Conservation (phyloP, 1,140 invertebrate species). For the Euwallacea fornicatus region DNA sequence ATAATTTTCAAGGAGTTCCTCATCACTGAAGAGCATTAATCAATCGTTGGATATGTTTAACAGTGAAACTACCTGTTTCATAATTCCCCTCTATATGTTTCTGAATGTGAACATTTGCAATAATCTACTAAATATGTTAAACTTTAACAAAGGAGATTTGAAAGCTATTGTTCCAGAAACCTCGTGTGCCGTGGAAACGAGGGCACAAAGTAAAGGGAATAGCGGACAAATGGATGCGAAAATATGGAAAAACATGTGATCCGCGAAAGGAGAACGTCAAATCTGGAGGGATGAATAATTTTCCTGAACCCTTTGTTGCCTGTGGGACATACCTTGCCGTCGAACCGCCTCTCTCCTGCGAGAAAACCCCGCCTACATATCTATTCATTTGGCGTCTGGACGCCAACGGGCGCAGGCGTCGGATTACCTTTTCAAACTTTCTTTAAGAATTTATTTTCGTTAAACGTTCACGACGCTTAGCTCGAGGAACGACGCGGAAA, state of each 20-base stretch:
- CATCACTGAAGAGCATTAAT: too few species aligned
- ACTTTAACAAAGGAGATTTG: too few species aligned
- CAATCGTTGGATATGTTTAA: too few species aligned
- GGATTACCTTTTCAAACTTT: slow-evolving; percentile 44
- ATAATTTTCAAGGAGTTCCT: too few species aligned
- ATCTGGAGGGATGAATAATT: slow-evolving; percentile 53
- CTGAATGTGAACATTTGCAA: too few species aligned
- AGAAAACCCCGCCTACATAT: slow-evolving; percentile 48
- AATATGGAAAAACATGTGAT: slow-evolving; percentile 32
- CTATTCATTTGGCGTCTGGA: slow-evolving; percentile 50
- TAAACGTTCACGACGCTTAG: slow-evolving; percentile 27
- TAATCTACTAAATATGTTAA: too few species aligned
- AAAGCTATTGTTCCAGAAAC: too few species aligned
- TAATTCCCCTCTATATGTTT: too few species aligned
- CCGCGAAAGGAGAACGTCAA: slow-evolving; percentile 34
- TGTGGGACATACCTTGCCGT: slow-evolving; percentile 49
- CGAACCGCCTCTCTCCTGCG: slow-evolving; percentile 48
- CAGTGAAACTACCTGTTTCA: too few species aligned
- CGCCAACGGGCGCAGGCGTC: slow-evolving; percentile 47
- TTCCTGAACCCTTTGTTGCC: slow-evolving; percentile 50
- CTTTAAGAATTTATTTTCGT: slow-evolving; percentile 43
- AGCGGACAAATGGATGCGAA: slow-evolving; percentile 7
- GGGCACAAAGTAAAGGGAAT: not conserved
- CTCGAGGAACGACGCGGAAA: slow-evolving; percentile 21
- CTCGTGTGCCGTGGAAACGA: slow-evolving; percentile 2